These are phyloP conservation scores for Auanema freiburgensis DNA, from an alignment of 2,888 invertebrate species.

Conservation along the genomic window DNA sequence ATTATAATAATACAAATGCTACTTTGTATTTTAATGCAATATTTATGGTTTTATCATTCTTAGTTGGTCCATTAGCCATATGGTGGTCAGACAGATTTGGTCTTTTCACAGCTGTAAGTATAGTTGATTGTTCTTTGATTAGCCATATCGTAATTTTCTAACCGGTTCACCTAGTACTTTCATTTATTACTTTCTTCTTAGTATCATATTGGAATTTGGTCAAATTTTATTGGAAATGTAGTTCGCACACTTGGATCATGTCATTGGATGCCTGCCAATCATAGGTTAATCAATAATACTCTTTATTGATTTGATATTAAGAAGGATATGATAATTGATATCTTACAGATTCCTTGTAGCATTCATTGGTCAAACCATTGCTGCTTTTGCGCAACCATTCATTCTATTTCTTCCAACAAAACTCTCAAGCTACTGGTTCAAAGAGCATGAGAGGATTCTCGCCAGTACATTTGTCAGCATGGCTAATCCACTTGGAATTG, in stretches of 20 bases:
- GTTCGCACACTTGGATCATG: conserved; percentile 64
- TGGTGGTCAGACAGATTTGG: conserved; percentile 68
- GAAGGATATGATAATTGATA: neutral
- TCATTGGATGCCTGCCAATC: conserved; percentile 21
- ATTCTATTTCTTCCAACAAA: conserved; percentile 69
- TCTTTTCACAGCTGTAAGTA: conserved; percentile 65
- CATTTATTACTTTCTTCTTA: conserved; percentile 19
- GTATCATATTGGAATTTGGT: conserved; percentile 64
- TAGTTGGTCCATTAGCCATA: conserved; percentile 67
- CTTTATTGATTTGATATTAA: neutral
- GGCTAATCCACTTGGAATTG: conserved; percentile 68
- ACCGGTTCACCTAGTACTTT: too few species aligned
- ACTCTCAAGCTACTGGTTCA: conserved; percentile 68
- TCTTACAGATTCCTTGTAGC: conserved; percentile 40
- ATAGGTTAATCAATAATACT: too few species aligned
- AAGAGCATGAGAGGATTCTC: conserved; percentile 62
- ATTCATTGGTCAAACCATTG: conserved; percentile 64
- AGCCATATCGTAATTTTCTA: too few species aligned
- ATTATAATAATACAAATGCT: conserved; percentile 63
- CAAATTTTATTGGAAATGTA: conserved; percentile 66
- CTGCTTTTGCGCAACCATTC: conserved; percentile 68
- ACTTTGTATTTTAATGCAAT: conserved; percentile 67
- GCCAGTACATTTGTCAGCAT: conserved; percentile 67
- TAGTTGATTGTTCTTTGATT: neutral
- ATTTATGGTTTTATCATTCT: conserved; percentile 66